Base-by-base conservation (phyloP, 1,140 invertebrate genomes). In the Bradynema listronoti region DNA sequence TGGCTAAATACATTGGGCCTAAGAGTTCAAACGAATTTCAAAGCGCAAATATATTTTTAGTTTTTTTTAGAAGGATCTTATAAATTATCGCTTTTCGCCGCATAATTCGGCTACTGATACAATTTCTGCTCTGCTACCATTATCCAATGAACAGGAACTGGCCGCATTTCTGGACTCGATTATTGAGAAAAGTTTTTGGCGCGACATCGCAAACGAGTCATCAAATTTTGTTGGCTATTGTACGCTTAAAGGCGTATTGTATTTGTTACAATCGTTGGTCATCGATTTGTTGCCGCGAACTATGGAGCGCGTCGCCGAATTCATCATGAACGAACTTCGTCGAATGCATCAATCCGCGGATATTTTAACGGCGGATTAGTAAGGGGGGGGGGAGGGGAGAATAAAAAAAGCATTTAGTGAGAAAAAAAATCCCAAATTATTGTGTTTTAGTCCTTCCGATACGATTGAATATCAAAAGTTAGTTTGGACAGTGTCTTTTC, bases 171-270 rank as follows among this genome's bases (percentile, higher is more conserved):
- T 73, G 16, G 60, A 66, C 9, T 29, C n/a, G 2, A 49, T 69
- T 34, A 54, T 73, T 24, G 67, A 72, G 46, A 30, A 25, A 11
- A 62, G 69, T 4, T n/a, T n/a, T n/a, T n/a, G n/a, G n/a, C n/a
- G n/a, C 25, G 56, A 27, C 25, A 53, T 11, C 32, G 27, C 0
- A 27, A 50, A 9, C 5, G 61, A 33, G 33, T 36, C 39, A 50
- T 49, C n/a, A n/a, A n/a, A n/a, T 7, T 75, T 72, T 50, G 74
- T 78, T 0, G 46, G 47, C 4, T 41, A 32, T 32, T 62, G 66
- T 25, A 65, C 69, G 42, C 51, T 72, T 34, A 39, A 77, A 41
- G 69, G 69, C 34, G 24, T 72, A 7, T 34, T 77, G 36, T 72
- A 71, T 53, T 49, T 72, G 24, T 53, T 77, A 24, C 69, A 72